Base-by-base conservation (phyloP, 2,888 invertebrate genomes). In the Cryptophagus acutangulus region DNA sequence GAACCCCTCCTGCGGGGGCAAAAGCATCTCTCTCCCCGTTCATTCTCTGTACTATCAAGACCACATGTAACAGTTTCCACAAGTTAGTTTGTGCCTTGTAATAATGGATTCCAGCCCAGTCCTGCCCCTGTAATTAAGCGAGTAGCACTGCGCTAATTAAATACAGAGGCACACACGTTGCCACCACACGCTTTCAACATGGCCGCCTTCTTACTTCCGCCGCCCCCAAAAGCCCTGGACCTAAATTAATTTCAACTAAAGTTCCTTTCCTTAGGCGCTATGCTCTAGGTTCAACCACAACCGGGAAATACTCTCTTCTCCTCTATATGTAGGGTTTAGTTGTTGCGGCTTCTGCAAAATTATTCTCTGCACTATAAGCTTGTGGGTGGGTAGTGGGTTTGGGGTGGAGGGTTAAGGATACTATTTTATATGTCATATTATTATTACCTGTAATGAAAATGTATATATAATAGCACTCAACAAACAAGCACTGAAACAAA, bases 191-290 rank as follows among this genome's bases (percentile, higher is more conserved):
- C 61, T 58, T 55, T 55, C 62, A 63, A 63, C 51, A 63, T 63
- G 62, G 62, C 62, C 36, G 49, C 43, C 40, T 33, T 30, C 33
- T 26, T 38, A 30, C 37, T 37, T 13, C 34, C 45, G 28, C 18
- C 13, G 15, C 31, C 31, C 15, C 43, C 37, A 25, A 35, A 40
- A 31, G 30, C 34, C 33, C 17, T 60, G 66, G 66, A 65, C 66
- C 63, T 59, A 65, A 66, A 67, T 67, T 67, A 67, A 66, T 66
- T 67, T 66, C 62, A 57, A 66, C 58, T 62, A 61, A 54, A 62
- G 61, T 61, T 62, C 53, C 57, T 56, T 59, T 63, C 57, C 59
- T 54, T 54, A 47, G 55, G 56, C 51, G 48, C 40, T 14, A 13
- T 50, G 40, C 42, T 44, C 42, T 48, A 40, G 44, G 46, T 45